Base-by-base conservation (phyloP, 2,113 vertebrate genomes). In the Ascaphus truei region DNA sequence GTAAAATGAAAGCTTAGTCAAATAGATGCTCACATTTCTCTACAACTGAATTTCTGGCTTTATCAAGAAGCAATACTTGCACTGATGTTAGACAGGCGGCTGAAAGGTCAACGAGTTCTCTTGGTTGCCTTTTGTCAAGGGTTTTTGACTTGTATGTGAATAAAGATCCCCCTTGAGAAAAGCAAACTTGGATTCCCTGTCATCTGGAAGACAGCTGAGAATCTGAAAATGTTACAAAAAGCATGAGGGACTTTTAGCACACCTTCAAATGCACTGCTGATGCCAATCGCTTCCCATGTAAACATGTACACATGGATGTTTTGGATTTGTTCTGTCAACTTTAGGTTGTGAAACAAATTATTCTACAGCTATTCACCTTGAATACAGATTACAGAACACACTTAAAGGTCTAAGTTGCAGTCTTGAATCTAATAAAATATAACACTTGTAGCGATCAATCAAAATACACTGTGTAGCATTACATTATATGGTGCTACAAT, bases 201-300 rank as follows among this genome's bases (percentile, higher is more conserved):
- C 91, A 91, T 91, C 81, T 75, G 72, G 85, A 85, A 91, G 91
- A 92, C 91, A 91, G 91, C 86, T 78, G 77, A 84, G 84, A 85
- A 84, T 92, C 89, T 92, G 91, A 92, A 92, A 92, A 92, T 92
- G 91, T 92, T 92, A 91, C 88, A 89, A 90, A 89, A 90, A 92
- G 88, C 91, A 89, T 91, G 73, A 90, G 91, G 91, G 91, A 91
- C 90, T 85, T 80, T 75, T 85, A 85, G 74, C 83, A 82, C 86
- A 89, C 87, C 90, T 86, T 89, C 84, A 81, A 77, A 88, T 87
- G 80, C 77, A 62, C 76, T 62, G 75, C 60, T 65, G 82, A 83
- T 87, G 90, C 88, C 90, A 90, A 89, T 89, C 78, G 83, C 77
- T 72, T 86, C 73, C 71, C 83, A 22, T 91, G 89, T 91, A 91